Evolutionary conservation across 2,113 vertebrate species (phyloP).

Genomic region (Furnarius figulus): DNA sequence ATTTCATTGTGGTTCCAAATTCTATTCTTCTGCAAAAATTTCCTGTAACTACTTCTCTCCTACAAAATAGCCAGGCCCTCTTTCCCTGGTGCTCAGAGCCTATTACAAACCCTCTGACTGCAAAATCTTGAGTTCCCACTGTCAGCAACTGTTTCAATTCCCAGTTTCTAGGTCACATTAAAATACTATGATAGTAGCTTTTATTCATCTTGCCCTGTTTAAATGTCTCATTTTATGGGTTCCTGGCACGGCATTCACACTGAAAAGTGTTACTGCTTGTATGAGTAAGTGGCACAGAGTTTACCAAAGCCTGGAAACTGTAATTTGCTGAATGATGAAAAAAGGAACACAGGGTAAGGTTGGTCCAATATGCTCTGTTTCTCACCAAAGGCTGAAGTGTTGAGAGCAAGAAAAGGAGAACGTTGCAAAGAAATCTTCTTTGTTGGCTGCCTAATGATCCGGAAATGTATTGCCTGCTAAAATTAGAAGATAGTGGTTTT

Average conservation of each 20-base stretch:
- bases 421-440: neutral
- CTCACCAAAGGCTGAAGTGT: neutral
- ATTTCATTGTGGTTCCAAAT: neutral
- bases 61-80: neutral
- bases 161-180: constrained; percentile 49
- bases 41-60: neutral
- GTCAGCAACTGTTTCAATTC: neutral
- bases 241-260: neutral
- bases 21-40: neutral
- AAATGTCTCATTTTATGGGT: neutral
- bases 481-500: neutral
- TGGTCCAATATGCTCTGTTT: neutral
- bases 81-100: neutral
- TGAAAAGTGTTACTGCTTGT: neutral
- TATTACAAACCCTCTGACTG: neutral
- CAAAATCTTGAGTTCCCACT: constrained; percentile 6
- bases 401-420: neutral
- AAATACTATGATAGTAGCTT: constrained; percentile 10
- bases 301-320: neutral
- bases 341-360: neutral
- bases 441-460: neutral
- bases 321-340: constrained; percentile 8
- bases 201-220: neutral
- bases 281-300: neutral
- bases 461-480: neutral